Percentiles rank a stretch among this genome's conserved stretches.
Conservation (phyloP, 2,797 vertebrate species). For the Eleutherodactylus coqui region DNA sequence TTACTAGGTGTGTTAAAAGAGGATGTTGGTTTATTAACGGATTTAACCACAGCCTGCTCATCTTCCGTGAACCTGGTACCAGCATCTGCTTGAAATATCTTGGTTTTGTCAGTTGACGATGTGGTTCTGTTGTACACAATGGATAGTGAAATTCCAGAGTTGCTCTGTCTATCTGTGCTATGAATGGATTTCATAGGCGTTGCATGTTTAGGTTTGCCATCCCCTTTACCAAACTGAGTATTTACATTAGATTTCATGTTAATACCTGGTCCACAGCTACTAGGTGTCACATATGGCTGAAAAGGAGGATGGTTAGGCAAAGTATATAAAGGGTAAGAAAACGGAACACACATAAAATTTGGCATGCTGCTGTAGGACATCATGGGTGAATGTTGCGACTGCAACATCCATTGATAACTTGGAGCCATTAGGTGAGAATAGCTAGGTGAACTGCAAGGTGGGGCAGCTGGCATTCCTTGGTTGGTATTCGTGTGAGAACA, state of each 20-base stretch:
- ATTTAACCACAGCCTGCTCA: not conserved
- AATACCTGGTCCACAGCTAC: not conserved
- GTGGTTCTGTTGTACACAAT: not conserved
- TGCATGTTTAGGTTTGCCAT: too few relatives aligned
- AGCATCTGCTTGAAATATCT: not conserved
- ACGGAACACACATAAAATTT: not conserved
- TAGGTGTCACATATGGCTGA: not conserved
- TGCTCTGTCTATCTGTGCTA: not conserved
- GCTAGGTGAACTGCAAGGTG: not conserved
- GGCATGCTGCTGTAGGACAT: not conserved
- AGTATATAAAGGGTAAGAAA: not conserved
- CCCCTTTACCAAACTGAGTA: not conserved
- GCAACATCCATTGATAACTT: not conserved
- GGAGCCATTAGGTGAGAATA: not conserved
- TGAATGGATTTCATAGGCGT: not conserved
- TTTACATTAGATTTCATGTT: not conserved
- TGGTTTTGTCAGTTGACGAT: not conserved
- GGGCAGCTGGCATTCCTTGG: not conserved
- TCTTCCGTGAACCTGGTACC: not conserved
- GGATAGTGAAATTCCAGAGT: not conserved
- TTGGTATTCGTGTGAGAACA: not conserved
- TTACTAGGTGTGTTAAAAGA: not conserved
- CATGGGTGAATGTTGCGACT: not conserved
- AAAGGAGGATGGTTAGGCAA: not conserved
- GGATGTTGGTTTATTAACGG: not conserved